Evolutionary conservation across 2,888 invertebrate species (phyloP), one percentile per base, ranked within the genome.

Genomic region (Rhopalosiphum nymphaeae): DNA sequence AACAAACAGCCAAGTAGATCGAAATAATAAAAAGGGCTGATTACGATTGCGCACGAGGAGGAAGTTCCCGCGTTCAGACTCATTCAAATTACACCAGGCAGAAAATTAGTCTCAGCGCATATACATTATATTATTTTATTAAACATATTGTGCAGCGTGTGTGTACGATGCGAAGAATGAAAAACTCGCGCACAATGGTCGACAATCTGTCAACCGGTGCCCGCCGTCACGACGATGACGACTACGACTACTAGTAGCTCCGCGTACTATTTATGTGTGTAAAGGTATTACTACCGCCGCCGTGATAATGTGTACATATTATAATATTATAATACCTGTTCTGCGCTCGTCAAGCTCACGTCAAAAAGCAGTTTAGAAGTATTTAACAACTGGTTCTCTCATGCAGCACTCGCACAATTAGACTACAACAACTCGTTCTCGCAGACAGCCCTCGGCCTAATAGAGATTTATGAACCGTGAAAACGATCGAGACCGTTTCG

Each of bases 401-500:
- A 53, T 49, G 84, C 78, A 78, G 78, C 78, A 78, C 67, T 49
- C 93, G 61, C 86, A 91, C 94, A 61, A 94, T 94, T 94, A 94
- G 89, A 90, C 36, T 36, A 36, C 91, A 42, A 94, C 94, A 94
- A 94, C 94, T 90, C 94, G 94, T 94, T 94, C 91, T 85, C 85
- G 91, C 26, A 93, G 61, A 86, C 90, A 61, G 91, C 90, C 91
- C 90, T 57, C 46, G 89, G 90, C 93, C 93, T 93, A 94, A 94
- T 91, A 86, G 94, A 94, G 94, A 94, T 94, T 94, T 94, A 94
- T 91, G 94, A 94, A 94, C 94, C 94, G 94, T 94, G 94, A 94
- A 94, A 94, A 91, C 29, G 94, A 94, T 94, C 94, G 53, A 46
- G 29, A 86, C 67, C 91, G 91, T 94, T 94, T 94, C 94, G 78